Percentiles rank a stretch among this genome's conserved stretches.
Conservation (phyloP, 2,797 vertebrate species). For the Mus caroli region DNA sequence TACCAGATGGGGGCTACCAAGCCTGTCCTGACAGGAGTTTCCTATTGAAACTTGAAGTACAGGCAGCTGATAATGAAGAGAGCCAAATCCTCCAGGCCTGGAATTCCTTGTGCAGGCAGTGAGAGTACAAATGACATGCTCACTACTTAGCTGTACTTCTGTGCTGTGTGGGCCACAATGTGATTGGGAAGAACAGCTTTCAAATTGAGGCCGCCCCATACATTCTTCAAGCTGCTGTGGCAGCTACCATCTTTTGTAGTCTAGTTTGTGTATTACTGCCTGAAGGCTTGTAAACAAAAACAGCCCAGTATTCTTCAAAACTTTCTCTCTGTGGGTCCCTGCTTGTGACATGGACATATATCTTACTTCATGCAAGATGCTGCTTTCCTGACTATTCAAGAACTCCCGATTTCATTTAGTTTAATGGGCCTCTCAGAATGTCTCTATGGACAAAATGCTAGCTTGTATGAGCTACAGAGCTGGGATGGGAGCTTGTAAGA, state of each 20-base stretch:
- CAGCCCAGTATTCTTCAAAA: constrained; percentile 19
- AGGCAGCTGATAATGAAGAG: neutral
- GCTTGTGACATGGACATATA: constrained; percentile 25
- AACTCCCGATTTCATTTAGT: constrained; percentile 52
- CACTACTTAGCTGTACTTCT: neutral
- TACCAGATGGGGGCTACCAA: neutral
- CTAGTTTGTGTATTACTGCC: constrained; percentile 30
- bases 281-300: constrained; percentile 55
- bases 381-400: constrained; percentile 45
- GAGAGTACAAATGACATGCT: neutral
- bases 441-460: constrained; percentile 38
- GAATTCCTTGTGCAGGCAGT: neutral
- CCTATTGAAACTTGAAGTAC: constrained; percentile 37
- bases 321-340: constrained; percentile 31
- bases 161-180: neutral
- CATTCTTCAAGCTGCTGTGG: constrained; percentile 3
- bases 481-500: neutral
- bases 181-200: constrained; percentile 13
- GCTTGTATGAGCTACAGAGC: neutral
- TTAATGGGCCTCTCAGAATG: neutral
- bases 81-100: neutral
- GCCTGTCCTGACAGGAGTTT: constrained; percentile 13
- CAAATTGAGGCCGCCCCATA: neutral
- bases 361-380: constrained; percentile 32
- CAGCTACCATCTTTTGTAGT: constrained; percentile 50